Evolutionary conservation across 1,140 invertebrate species (phyloP).

Genomic region (Limonius californicus): DNA sequence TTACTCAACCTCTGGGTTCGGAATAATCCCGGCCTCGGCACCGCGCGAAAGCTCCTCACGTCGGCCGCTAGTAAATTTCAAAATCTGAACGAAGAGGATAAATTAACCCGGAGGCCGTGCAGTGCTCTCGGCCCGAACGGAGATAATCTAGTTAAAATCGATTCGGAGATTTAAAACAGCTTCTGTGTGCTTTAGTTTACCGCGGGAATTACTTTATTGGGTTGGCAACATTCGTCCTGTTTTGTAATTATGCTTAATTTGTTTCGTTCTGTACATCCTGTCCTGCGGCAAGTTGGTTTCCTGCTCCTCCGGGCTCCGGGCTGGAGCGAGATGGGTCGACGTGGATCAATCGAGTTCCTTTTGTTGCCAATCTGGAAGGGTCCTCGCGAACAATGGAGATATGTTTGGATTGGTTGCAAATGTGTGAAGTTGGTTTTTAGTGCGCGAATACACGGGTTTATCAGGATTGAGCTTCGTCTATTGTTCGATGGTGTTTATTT

Average conservation of each 20-base stretch:
- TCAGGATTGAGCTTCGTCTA: not conserved
- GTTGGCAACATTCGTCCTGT: not conserved
- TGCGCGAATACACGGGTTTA: not conserved
- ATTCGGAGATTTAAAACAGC: slow-evolving; percentile 1
- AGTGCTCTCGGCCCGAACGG: not conserved
- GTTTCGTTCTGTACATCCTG: not conserved
- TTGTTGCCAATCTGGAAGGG: not conserved
- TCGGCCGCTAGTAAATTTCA: not conserved
- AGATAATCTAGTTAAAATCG: slow-evolving; percentile 1
- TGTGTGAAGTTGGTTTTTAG: not conserved
- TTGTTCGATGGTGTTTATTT: not conserved
- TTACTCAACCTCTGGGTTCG: not conserved
- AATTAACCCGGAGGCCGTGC: not conserved
- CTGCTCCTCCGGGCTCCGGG: not conserved
- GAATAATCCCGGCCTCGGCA: not conserved
- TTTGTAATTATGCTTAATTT: not conserved
- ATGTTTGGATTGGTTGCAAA: not conserved
- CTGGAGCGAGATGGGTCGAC: not conserved
- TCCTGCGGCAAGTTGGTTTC: not conserved
- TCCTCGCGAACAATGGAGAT: not conserved
- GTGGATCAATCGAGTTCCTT: not conserved
- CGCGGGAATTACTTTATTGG: slow-evolving; percentile 1
- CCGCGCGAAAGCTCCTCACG: not conserved
- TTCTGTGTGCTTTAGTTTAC: not conserved
- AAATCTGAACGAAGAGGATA: not conserved